phyloP scores from a whole-genome alignment of 2,113 vertebrate species.

The Cololabis saira region DNA sequence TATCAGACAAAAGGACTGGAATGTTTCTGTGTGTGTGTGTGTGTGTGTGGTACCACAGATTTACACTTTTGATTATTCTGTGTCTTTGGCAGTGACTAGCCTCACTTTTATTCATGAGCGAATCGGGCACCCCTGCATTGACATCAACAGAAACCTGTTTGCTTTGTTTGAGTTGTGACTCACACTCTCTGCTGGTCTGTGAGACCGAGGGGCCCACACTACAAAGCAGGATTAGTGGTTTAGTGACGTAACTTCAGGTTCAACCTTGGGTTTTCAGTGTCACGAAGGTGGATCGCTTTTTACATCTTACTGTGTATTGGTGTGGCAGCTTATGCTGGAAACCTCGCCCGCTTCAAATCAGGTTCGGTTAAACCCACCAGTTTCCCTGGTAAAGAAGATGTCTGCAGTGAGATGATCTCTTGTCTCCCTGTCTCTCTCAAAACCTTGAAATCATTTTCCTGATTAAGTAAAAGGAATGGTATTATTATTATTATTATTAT shows the following conservation, averaged over 20 bases:
- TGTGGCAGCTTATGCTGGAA: background rate
- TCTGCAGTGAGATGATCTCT: background rate
- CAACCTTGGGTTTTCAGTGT: background rate
- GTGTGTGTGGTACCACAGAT: background rate
- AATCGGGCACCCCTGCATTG: slow-evolving; percentile 34
- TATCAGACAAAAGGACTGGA: slow-evolving; percentile 12
- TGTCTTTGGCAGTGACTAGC: slow-evolving; percentile 11
- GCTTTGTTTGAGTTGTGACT: slow-evolving; percentile 61
- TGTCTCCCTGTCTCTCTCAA: background rate
- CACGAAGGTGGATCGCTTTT: background rate
- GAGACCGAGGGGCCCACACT: slow-evolving; percentile 1
- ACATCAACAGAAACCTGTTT: slow-evolving; percentile 22
- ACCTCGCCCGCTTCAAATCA: background rate
- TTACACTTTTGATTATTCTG: slow-evolving; percentile 32
- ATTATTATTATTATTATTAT: too few relatives aligned
- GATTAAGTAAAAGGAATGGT: too few relatives aligned
- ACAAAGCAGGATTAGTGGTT: background rate
- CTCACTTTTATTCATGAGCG: slow-evolving; percentile 12
- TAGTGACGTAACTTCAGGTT: background rate
- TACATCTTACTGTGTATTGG: background rate
- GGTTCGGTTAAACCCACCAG: background rate
- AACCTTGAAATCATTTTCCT: too few relatives aligned
- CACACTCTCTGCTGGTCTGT: slow-evolving; percentile 20
- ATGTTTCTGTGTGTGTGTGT: slow-evolving; percentile 2
- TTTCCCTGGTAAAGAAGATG: too few relatives aligned